phyloP scores from a whole-genome alignment of 2,113 vertebrate genomes.

The Hymenochirus boettgeri region DNA sequence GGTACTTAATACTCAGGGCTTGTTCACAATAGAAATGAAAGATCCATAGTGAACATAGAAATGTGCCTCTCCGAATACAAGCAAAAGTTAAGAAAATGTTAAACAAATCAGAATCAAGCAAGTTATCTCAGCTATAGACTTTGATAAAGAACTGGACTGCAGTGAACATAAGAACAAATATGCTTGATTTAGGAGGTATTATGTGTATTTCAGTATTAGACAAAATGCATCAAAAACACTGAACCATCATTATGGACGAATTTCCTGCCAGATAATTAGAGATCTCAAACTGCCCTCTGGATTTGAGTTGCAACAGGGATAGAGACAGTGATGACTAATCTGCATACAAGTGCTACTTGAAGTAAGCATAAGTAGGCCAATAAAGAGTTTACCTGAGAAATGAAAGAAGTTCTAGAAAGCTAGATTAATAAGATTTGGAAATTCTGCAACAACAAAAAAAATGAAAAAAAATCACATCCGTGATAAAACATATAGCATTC shows the following conservation, averaged over 20 bases:
- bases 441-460: no score
- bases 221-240: neutral
- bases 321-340: neutral
- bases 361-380: no score
- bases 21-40: no score
- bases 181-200: neutral
- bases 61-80: no score
- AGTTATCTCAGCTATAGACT: neutral
- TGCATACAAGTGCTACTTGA: neutral
- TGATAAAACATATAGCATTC: no score
- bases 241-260: neutral
- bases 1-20: no score
- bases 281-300: neutral
- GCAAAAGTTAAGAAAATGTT: no score
- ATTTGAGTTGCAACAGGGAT: neutral
- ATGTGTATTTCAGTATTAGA: neutral
- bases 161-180: neutral
- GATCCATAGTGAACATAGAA: no score
- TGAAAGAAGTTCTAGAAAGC: no score
- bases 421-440: no score
- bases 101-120: neutral
- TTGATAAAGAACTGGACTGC: neutral
- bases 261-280: neutral
- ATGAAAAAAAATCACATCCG: no score
- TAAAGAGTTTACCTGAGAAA: no score